These are phyloP conservation scores for Anniella stebbinsi DNA, from an alignment of 2,797 vertebrate genomes.

Conservation along the genomic window DNA sequence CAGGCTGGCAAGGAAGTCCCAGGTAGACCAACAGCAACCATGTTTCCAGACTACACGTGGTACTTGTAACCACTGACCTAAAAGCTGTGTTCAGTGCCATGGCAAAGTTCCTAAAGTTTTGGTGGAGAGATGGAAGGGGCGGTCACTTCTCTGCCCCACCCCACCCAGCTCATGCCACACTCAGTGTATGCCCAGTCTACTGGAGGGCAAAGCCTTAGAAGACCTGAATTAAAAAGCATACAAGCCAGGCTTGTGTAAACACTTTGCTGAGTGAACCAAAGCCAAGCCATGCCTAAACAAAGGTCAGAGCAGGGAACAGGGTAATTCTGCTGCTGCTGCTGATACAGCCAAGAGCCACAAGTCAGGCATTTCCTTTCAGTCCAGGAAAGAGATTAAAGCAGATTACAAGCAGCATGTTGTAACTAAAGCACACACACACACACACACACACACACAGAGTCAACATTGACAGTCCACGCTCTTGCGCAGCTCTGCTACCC, in stretches of 20 bases:
- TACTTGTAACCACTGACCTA: neutral
- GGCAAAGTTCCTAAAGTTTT: conserved; percentile 10
- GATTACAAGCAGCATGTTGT: conserved; percentile 37
- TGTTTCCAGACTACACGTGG: neutral
- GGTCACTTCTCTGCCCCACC: neutral
- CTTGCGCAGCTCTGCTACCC: neutral
- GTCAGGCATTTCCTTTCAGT: conserved; percentile 27
- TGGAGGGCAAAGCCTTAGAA: conserved; percentile 7
- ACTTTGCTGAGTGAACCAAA: conserved; percentile 29
- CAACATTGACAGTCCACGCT: neutral
- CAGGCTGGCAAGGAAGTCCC: neutral
- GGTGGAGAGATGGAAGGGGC: neutral
- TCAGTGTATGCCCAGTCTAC: neutral
- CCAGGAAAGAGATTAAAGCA: conserved; percentile 41
- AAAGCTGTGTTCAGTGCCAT: neutral
- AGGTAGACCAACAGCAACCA: neutral
- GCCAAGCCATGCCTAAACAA: conserved; percentile 33
- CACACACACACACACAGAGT: too few relatives aligned
- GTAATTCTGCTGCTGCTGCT: conserved; percentile 18
- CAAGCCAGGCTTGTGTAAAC: conserved; percentile 23
- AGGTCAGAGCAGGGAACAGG: conserved; percentile 23
- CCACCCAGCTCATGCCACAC: neutral
- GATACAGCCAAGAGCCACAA: conserved; percentile 29
- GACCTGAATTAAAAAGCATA: conserved; percentile 23
- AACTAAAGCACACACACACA: neutral